phyloP scores from a whole-genome alignment of 1,140 invertebrate genomes.

The Caenorhabditis remanei region DNA sequence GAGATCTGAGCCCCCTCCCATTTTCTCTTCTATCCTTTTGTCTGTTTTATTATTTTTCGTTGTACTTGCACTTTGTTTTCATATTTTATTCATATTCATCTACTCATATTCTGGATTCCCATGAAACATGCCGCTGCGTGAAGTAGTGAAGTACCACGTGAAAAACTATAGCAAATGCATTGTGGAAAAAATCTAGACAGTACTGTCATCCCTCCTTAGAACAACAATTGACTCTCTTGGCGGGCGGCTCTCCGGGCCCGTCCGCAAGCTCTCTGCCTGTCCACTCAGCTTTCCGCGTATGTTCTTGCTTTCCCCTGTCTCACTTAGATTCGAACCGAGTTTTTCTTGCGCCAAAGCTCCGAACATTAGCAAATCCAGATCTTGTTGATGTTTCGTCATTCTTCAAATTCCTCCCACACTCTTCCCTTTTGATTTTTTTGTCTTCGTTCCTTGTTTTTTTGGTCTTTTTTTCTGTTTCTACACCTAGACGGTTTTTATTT shows the following conservation, averaged over 20 bases:
- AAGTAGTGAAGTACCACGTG: constrained; percentile 38
- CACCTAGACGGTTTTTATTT: neutral
- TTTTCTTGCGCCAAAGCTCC: constrained; percentile 52
- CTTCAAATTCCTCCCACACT: constrained; percentile 29
- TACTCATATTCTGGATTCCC: neutral
- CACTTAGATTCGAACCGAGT: constrained; percentile 42
- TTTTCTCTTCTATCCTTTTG: neutral
- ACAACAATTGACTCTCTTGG: constrained; percentile 32
- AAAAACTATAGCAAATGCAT: neutral
- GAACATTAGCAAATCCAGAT: constrained; percentile 55
- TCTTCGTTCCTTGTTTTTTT: neutral
- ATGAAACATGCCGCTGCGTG: neutral
- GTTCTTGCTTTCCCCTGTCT: constrained; percentile 26
- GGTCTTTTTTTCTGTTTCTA: neutral
- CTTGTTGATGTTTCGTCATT: constrained; percentile 43
- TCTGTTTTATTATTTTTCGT: neutral
- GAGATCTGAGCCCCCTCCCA: neutral
- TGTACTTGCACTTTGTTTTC: neutral
- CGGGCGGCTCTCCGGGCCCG: constrained; percentile 11
- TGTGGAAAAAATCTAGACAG: constrained; percentile 21
- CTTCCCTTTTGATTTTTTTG: neutral
- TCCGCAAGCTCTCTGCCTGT: constrained; percentile 36
- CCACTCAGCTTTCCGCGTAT: constrained; percentile 50
- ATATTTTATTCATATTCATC: constrained; percentile 14
- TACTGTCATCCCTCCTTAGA: constrained; percentile 25